Percentiles rank a stretch among this genome's conserved stretches.
phyloP scores from a whole-genome alignment of 2,797 vertebrate species.

The Pempheris klunzingeri region DNA sequence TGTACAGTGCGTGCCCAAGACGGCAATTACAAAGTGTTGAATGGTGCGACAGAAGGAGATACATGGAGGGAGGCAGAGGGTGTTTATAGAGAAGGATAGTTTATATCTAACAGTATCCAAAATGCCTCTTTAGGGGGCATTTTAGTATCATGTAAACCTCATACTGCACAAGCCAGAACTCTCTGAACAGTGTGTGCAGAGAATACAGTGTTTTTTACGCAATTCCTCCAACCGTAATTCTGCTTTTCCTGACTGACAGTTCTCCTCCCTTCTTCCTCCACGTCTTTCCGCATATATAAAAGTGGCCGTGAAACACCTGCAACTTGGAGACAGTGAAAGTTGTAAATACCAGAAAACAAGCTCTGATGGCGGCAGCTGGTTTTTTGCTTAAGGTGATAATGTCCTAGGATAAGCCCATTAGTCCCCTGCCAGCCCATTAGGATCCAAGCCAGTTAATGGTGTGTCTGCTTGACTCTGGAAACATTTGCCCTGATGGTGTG shows the following conservation, averaged over 20 bases:
- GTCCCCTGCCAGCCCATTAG: conserved; percentile 42
- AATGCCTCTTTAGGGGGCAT: conserved; percentile 45
- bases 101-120: conserved; percentile 37
- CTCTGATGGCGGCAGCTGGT: conserved; percentile 63
- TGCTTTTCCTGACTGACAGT: background rate
- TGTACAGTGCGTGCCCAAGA: conserved; percentile 35
- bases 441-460: conserved; percentile 41
- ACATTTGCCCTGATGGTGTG: conserved; percentile 31
- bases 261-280: background rate
- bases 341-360: conserved; percentile 61
- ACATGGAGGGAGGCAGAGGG: conserved; percentile 5
- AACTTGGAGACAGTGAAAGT: conserved; percentile 45
- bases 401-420: conserved; percentile 56
- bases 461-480: conserved; percentile 48
- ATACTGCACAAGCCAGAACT: conserved; percentile 13
- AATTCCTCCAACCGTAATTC: background rate
- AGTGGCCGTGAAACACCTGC: conserved; percentile 58
- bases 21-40: conserved; percentile 45
- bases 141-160: conserved; percentile 22
- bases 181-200: background rate
- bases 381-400: conserved; percentile 63
- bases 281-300: conserved; percentile 6
- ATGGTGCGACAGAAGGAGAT: conserved; percentile 37
- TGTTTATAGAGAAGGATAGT: conserved; percentile 22
- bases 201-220: background rate